These are phyloP conservation scores for Myotis lucifugus DNA, from an alignment of 2,113 vertebrate genomes.

Conservation along the genomic window DNA sequence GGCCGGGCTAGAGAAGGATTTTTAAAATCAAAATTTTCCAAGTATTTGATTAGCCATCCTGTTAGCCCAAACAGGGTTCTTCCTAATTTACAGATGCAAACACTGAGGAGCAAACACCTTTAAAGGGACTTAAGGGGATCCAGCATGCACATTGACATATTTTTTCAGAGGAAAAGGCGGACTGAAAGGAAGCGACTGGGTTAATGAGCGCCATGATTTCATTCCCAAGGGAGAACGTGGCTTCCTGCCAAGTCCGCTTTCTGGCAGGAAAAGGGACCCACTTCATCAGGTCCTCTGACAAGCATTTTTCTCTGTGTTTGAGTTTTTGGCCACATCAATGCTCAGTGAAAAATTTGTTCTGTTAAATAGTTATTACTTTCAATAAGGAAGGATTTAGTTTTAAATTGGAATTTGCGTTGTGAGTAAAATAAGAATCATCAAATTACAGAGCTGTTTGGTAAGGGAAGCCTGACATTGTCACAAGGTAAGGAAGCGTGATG, in stretches of 20 bases:
- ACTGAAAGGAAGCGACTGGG: conserved; percentile 15
- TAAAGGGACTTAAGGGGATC: neutral
- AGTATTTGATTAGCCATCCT: neutral
- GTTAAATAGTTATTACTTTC: conserved; percentile 53
- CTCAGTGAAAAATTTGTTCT: conserved; percentile 53
- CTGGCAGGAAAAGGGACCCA: conserved; percentile 67
- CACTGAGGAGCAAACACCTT: neutral
- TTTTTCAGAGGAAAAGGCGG: neutral
- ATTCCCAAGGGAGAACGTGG: conserved; percentile 51
- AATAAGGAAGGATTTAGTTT: conserved; percentile 26
- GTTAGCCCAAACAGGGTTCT: neutral
- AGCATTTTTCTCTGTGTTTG: conserved; percentile 61
- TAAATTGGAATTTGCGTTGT: conserved; percentile 52
- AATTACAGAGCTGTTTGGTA: conserved; percentile 12
- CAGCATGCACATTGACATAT: neutral
- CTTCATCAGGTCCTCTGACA: conserved; percentile 67
- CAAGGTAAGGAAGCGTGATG: neutral
- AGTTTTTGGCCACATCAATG: conserved; percentile 55
- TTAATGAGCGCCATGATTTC: conserved; percentile 50
- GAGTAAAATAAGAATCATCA: conserved; percentile 41
- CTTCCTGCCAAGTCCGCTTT: conserved; percentile 55
- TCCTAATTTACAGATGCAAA: conserved; percentile 7
- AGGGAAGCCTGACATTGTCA: neutral
- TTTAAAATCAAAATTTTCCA: neutral
- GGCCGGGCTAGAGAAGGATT: neutral